Evolutionary conservation across 1,140 invertebrate species (phyloP).

Genomic region (Phymastichus coffea): DNA sequence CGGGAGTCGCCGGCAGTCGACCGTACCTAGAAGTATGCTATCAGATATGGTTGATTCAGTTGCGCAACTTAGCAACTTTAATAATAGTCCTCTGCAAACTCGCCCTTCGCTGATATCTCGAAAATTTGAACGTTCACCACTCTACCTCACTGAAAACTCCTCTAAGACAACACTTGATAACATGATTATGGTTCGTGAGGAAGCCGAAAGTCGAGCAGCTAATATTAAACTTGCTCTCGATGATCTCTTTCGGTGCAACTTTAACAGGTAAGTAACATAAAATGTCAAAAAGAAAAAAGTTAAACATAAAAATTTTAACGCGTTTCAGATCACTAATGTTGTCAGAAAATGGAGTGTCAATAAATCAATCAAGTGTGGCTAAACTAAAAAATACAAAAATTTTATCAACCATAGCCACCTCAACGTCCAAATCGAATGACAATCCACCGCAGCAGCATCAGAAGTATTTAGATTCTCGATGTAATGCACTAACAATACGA

Average conservation of each 20-base stretch:
- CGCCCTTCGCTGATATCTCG: constrained; percentile 26
- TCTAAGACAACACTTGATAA: constrained; percentile 58
- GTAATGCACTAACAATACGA: constrained; percentile 37
- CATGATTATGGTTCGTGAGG: constrained; percentile 45
- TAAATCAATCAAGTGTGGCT: neutral
- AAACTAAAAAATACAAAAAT: constrained; percentile 48
- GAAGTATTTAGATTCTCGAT: constrained; percentile 2
- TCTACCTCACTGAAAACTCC: constrained; percentile 44
- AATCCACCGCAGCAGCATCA: constrained; percentile 41
- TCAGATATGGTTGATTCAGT: constrained; percentile 38
- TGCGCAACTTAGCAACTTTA: constrained; percentile 43
- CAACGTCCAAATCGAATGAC: constrained; percentile 57
- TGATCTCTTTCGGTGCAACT: constrained; percentile 42
- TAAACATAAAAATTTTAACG: neutral
- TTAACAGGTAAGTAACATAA: constrained; percentile 14
- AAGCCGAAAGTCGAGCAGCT: constrained; percentile 46
- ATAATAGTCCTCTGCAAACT: constrained; percentile 44
- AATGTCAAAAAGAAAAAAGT: no score
- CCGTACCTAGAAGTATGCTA: constrained; percentile 49
- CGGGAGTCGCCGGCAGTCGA: constrained; percentile 60
- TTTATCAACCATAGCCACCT: constrained; percentile 56
- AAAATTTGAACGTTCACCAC: constrained; percentile 41
- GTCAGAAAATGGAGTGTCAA: neutral
- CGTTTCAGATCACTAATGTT: neutral
- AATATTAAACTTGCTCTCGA: constrained; percentile 49